Evolutionary conservation across 2,797 vertebrate genomes (phyloP).

Genomic region (Microctenopoma steveboyesi): DNA sequence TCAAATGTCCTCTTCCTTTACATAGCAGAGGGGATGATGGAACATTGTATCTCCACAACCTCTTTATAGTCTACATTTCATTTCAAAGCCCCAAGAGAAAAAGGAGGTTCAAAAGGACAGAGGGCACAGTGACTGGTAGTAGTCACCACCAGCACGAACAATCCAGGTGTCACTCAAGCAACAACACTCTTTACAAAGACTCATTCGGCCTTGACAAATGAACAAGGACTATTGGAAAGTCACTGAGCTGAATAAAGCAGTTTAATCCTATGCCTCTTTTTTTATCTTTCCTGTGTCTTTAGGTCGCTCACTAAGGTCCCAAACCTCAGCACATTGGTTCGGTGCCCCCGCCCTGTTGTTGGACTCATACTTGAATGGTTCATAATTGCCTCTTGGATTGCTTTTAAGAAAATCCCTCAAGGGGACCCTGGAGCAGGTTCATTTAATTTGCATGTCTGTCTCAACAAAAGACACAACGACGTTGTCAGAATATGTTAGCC

Average conservation of each 20-base stretch:
- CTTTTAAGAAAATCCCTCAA: conserved; percentile 80
- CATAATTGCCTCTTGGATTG: conserved; percentile 81
- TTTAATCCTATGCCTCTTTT: conserved; percentile 66
- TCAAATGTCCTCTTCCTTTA: conserved; percentile 29
- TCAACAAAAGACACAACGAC: conserved; percentile 51
- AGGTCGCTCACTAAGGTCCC: conserved; percentile 46
- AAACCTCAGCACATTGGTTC: conserved; percentile 59
- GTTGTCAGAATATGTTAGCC: conserved; percentile 51
- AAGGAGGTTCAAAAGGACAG: conserved; percentile 47
- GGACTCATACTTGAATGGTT: conserved; percentile 80
- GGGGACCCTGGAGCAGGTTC: conserved; percentile 67
- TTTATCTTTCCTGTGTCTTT: conserved; percentile 69
- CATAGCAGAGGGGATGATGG: conserved; percentile 34
- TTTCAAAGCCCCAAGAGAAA: conserved; percentile 48
- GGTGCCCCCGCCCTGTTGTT: conserved; percentile 43
- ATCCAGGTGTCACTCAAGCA: conserved; percentile 74
- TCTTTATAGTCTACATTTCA: conserved; percentile 55
- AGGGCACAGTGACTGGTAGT: conserved; percentile 64
- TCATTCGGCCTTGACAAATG: conserved; percentile 74
- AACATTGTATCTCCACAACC: conserved; percentile 30
- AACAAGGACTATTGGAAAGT: conserved; percentile 72
- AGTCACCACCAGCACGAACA: conserved; percentile 57
- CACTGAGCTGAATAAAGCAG: conserved; percentile 70
- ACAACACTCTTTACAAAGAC: conserved; percentile 59
- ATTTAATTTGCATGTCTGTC: conserved; percentile 77